phyloP scores from a whole-genome alignment of 2,888 invertebrate genomes.

The Lithophane ornitopus region DNA sequence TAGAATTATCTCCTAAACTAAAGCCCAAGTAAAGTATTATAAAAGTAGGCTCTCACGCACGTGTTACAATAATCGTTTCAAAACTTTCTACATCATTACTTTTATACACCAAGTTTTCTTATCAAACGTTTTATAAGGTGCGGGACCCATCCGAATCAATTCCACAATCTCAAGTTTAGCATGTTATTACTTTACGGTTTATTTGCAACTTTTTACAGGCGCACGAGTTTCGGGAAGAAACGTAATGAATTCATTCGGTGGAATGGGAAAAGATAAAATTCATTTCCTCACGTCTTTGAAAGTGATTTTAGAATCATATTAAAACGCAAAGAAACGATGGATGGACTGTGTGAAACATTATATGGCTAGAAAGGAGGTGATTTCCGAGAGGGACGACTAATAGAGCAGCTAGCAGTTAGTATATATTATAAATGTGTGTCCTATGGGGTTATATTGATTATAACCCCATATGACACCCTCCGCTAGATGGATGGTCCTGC shows the following conservation, averaged over 20 bases:
- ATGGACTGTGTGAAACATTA: neutral
- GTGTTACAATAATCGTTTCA: slow-evolving; percentile 47
- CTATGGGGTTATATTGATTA: too few species aligned
- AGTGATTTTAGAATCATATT: slow-evolving; percentile 6
- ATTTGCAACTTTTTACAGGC: slow-evolving; percentile 37
- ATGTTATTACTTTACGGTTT: slow-evolving; percentile 49
- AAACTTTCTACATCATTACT: slow-evolving; percentile 62
- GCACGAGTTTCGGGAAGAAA: slow-evolving; percentile 4
- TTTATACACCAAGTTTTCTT: slow-evolving; percentile 59
- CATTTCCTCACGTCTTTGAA: slow-evolving; percentile 1
- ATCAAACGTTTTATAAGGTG: slow-evolving; percentile 55
- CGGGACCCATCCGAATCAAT: slow-evolving; percentile 56
- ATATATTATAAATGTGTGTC: too few species aligned
- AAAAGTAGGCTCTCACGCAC: slow-evolving; percentile 26
- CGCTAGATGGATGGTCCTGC: neutral
- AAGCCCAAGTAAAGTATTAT: slow-evolving; percentile 13
- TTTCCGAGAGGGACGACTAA: neutral
- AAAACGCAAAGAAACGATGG: neutral
- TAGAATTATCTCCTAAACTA: slow-evolving; percentile 19
- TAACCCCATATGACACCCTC: neutral
- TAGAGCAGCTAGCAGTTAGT: neutral
- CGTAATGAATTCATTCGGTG: slow-evolving; percentile 22
- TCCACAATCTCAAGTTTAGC: slow-evolving; percentile 39
- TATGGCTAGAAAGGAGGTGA: neutral
- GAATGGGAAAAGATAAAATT: neutral